A percentile compares a stretch with the other conserved stretches of the same genome.
phyloP scores from a whole-genome alignment of 2,797 vertebrate genomes.

The Pseudomugil gertrudae region DNA sequence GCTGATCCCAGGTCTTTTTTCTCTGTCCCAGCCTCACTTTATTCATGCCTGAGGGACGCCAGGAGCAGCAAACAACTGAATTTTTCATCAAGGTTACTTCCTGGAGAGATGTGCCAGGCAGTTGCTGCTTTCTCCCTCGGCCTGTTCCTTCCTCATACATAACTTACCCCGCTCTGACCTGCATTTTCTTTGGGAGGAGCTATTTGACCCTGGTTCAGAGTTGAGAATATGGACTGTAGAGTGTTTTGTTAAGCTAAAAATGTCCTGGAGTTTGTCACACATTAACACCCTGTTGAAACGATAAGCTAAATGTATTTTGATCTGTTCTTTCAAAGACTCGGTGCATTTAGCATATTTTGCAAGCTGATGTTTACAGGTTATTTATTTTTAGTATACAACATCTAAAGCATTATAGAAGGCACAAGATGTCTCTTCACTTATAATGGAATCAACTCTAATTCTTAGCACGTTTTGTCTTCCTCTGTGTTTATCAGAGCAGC shows the following conservation, averaged over 20 bases:
- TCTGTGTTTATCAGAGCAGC: constrained; percentile 55
- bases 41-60: constrained; percentile 84
- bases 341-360: too few relatives aligned
- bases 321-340: neutral
- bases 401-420: neutral
- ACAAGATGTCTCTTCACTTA: neutral
- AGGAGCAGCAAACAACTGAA: constrained; percentile 83
- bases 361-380: neutral
- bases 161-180: constrained; percentile 77
- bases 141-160: constrained; percentile 76
- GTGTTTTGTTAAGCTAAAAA: constrained; percentile 50
- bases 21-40: constrained; percentile 78
- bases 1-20: constrained; percentile 80
- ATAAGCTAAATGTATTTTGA: neutral
- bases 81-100: constrained; percentile 85
- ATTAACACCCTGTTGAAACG: neutral
- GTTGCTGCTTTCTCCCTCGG: constrained; percentile 64
- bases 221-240: constrained; percentile 46
- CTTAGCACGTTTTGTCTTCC: constrained; percentile 24
- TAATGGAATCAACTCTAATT: constrained; percentile 25
- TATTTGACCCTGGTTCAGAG: constrained; percentile 67
- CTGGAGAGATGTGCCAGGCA: constrained; percentile 79
- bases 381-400: neutral
- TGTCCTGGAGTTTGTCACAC: neutral
- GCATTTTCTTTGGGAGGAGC: constrained; percentile 64